A percentile compares a stretch with the other conserved stretches of the same genome.
Evolutionary conservation across 1,140 invertebrate species (phyloP).

Genomic region (Hycleus cichorii): DNA sequence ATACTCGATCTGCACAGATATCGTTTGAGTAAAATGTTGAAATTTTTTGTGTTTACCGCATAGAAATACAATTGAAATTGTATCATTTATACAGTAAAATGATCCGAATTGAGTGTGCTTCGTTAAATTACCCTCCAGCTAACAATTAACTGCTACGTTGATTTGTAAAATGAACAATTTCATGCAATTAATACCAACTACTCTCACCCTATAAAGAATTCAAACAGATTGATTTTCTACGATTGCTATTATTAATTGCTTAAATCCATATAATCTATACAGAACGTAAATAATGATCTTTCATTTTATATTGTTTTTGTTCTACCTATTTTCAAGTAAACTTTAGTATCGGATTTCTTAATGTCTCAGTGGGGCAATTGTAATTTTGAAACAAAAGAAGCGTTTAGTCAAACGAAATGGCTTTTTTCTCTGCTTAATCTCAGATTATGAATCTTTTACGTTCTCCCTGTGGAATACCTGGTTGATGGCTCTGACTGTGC

Average conservation of each 20-base stretch:
- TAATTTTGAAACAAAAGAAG: slow-evolving; percentile 36
- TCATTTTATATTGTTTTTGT: too few species aligned
- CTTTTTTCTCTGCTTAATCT: slow-evolving; percentile 36
- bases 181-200: slow-evolving; percentile 13
- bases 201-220: slow-evolving; percentile 12
- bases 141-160: slow-evolving; percentile 25
- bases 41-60: too few species aligned
- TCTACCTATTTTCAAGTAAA: too few species aligned
- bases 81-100: too few species aligned
- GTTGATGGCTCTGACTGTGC: slow-evolving; percentile 20
- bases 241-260: too few species aligned
- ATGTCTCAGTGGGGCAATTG: slow-evolving; percentile 36
- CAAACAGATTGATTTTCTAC: slow-evolving; percentile 4
- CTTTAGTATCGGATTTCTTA: slow-evolving; percentile 3
- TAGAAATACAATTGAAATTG: too few species aligned
- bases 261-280: too few species aligned
- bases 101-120: not conserved
- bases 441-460: slow-evolving; percentile 39
- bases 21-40: too few species aligned
- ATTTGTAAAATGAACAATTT: slow-evolving; percentile 27
- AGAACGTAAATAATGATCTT: too few species aligned
- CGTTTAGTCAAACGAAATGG: slow-evolving; percentile 36
- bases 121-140: slow-evolving; percentile 21
- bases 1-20: too few species aligned
- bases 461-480: slow-evolving; percentile 36